Percentiles rank a stretch among this genome's conserved stretches.
These are phyloP conservation scores for Xestia ashworthii DNA, from an alignment of 2,888 invertebrate species.

Conservation along the genomic window DNA sequence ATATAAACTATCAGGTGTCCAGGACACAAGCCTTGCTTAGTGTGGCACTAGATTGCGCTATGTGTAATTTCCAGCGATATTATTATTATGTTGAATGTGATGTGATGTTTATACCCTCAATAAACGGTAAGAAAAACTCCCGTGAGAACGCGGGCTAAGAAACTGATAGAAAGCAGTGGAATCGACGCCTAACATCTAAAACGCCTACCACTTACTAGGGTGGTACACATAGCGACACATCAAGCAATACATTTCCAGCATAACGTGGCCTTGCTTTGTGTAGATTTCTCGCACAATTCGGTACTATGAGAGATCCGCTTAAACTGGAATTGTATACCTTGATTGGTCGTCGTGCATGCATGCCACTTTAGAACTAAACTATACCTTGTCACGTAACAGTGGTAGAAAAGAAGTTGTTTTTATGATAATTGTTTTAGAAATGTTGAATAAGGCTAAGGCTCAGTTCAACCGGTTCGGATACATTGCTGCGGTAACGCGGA, in stretches of 20 bases:
- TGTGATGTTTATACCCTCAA: too few relatives aligned
- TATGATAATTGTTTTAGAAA: neutral
- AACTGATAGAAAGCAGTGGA: conserved; percentile 14
- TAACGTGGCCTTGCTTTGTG: too few relatives aligned
- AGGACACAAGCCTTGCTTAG: too few relatives aligned
- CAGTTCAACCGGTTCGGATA: neutral
- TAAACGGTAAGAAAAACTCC: neutral
- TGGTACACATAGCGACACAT: neutral
- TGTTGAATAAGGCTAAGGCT: neutral
- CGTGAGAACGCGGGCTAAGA: neutral
- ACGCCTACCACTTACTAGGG: conserved; percentile 14
- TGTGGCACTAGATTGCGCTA: too few relatives aligned
- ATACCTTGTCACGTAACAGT: neutral
- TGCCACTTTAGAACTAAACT: neutral
- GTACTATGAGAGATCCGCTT: too few relatives aligned
- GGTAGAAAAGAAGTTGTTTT: neutral
- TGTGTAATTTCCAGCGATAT: too few relatives aligned
- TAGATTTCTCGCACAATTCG: too few relatives aligned
- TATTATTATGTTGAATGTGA: too few relatives aligned
- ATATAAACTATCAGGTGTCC: too few relatives aligned
- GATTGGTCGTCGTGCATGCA: too few relatives aligned
- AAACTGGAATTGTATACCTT: too few relatives aligned
- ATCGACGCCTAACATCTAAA: conserved; percentile 10
- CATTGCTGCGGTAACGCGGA: neutral
- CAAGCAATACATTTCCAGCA: too few relatives aligned